These are phyloP conservation scores for Drosophila merina DNA, from an alignment of 2,888 invertebrate genomes.

Conservation along the genomic window DNA sequence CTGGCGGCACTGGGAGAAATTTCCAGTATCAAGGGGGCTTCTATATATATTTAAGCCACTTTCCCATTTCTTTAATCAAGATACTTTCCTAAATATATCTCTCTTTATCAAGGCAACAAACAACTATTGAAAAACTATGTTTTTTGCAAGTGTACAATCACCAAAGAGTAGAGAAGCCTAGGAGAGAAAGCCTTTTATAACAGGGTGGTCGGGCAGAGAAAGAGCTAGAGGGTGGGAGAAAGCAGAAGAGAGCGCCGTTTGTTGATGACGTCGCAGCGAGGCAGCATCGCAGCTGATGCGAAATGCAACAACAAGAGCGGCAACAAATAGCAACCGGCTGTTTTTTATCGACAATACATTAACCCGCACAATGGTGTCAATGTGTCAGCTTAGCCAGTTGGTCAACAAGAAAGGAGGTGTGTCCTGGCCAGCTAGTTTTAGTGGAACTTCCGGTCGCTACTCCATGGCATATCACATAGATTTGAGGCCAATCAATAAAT, in stretches of 20 bases:
- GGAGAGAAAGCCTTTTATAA: background rate
- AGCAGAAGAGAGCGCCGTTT: constrained; percentile 17
- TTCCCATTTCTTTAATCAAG: background rate
- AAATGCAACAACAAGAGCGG: constrained; percentile 35
- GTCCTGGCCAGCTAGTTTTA: background rate
- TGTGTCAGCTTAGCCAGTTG: constrained; percentile 57
- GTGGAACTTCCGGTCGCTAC: constrained; percentile 9
- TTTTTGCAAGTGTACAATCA: background rate
- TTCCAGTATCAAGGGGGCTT: no score
- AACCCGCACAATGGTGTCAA: constrained; percentile 59
- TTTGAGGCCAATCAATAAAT: background rate
- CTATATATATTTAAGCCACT: background rate
- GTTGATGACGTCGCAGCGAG: constrained; percentile 17
- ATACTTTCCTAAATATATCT: background rate
- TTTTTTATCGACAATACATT: constrained; percentile 60
- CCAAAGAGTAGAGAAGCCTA: background rate
- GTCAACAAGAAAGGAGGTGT: constrained; percentile 8
- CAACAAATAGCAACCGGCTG: constrained; percentile 45
- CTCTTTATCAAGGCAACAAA: no score
- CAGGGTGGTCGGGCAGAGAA: constrained; percentile 6
- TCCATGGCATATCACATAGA: background rate
- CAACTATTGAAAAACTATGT: no score
- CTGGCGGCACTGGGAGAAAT: background rate
- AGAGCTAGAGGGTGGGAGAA: constrained; percentile 13
- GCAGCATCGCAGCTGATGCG: constrained; percentile 61